Base-by-base conservation (phyloP, 2,888 invertebrate genomes). In the Perizoma flavofasciatum region DNA sequence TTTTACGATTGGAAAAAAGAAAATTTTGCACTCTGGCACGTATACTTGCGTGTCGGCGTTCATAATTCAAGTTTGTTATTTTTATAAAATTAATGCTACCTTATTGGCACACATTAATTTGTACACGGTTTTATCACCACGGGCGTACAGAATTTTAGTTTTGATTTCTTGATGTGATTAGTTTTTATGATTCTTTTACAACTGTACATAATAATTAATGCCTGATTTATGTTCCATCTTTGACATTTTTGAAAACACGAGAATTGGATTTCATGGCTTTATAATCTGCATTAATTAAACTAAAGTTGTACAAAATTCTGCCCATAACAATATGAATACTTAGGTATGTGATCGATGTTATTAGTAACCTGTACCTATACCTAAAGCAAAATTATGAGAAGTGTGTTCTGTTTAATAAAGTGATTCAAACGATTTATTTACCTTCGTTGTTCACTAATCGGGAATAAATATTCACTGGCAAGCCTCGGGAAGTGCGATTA, bases 381-480 rank as follows among this genome's bases (percentile, higher is more conserved):
- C n/a, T n/a, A 47, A 41, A 33, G 10, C 47, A 22, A 40, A 37
- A 6, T 22, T 4, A 37, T 37, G 37, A 32, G 8, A 6, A 46
- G 10, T 35, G 37, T 41, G n/a, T 33, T 44, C 6, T 48, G 71
- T 70, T 67, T 64, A 73, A 73, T 78, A 68, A 75, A 77, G 74
- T 70, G 66, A 77, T 81, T 75, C 54, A 69, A 74, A 72, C 66
- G 66, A 74, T 78, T 80, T 83, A 85, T 86, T 85, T 83, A 84
- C 81, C 81, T 84, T 78, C 61, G 63, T 50, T 72, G 65, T 74
- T 67, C 80, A 83, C 79, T 81, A 82, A 86, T 83, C 78, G 75
- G 71, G 74, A 77, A 78, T 85, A 79, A 85, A 85, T 85, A 85
- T 88, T 85, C 88, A 85, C 82, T 82, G 78, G 75, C 80, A 75